A percentile compares a stretch with the other conserved stretches of the same genome.
These are phyloP conservation scores for Alethe castanea DNA, from an alignment of 2,113 vertebrate species.

Conservation along the genomic window DNA sequence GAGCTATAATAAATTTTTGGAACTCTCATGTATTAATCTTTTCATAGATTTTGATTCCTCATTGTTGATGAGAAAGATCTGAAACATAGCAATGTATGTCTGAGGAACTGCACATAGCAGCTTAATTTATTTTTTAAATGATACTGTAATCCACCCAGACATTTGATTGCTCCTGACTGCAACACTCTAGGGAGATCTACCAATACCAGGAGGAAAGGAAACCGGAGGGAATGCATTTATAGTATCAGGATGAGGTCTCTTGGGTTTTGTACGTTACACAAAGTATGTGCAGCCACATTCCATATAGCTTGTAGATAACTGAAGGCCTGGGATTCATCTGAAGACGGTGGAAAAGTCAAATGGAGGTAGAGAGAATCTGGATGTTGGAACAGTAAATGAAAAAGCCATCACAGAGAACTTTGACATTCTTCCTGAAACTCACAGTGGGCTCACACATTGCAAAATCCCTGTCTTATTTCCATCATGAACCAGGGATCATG, in stretches of 20 bases:
- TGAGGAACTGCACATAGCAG: neutral
- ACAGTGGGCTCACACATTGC: neutral
- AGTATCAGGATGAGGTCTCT: neutral
- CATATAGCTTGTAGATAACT: neutral
- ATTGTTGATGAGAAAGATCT: neutral
- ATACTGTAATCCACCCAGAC: neutral
- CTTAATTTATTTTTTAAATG: neutral
- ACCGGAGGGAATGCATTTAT: neutral
- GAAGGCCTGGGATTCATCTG: neutral
- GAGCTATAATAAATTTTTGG: neutral
- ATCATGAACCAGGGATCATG: neutral
- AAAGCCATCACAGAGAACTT: neutral
- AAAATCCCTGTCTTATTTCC: neutral
- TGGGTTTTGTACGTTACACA: neutral
- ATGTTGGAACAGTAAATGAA: neutral
- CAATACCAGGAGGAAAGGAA: neutral
- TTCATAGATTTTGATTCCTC: neutral
- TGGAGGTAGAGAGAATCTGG: neutral
- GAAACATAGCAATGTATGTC: neutral
- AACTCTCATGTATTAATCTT: neutral
- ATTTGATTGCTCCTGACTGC: fast-evolving
- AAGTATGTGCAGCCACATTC: neutral
- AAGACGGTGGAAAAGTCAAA: neutral
- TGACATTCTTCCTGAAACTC: neutral
- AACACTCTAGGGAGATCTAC: neutral